Base-by-base conservation (phyloP, 1,140 invertebrate species). In the Battus philenor region DNA sequence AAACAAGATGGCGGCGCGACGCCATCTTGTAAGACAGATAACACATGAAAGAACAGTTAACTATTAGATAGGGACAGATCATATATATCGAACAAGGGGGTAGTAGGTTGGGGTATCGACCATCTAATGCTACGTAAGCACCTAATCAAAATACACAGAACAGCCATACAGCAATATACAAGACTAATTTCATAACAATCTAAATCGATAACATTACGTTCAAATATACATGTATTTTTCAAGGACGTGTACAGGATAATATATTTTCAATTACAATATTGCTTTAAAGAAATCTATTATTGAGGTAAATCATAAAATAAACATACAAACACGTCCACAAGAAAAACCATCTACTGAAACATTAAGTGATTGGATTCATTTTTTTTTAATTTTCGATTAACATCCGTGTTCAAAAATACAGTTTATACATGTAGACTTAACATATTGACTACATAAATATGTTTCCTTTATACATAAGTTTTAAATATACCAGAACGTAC, bases 121-220 rank as follows among this genome's bases (percentile, higher is more conserved):
- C n/a, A n/a, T n/a, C n/a, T n/a, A n/a, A n/a, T n/a, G 18, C 12
- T 33, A 39, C 44, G 36, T 48, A 75, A 75, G 70, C 72, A 75
- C 71, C 71, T 72, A 72, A 44, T 58, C 50, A 54, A 68, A 58
- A 62, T 59, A 63, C 62, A 58, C 56, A 67, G 51, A 68, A 68
- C 53, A 72, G 58, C 49, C 54, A 62, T 59, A 61, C 56, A 59
- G 47, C 57, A 62, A 68, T 63, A 66, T 70, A 74, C 68, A 74
- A 45, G 50, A 53, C 66, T 74, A 79, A 59, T 60, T 63, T 61
- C n/a, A 66, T 65, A 79, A 72, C 68, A 66, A 68, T 71, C 65
- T 75, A 73, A 59, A 59, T 50, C 50, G 44, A 56, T 57, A 67
- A 65, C 58, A 51, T 54, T 62, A 54, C 50, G 49, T 18, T 44